These are phyloP conservation scores for Colostygia pectinataria DNA, from an alignment of 2,888 invertebrate species.

Conservation along the genomic window DNA sequence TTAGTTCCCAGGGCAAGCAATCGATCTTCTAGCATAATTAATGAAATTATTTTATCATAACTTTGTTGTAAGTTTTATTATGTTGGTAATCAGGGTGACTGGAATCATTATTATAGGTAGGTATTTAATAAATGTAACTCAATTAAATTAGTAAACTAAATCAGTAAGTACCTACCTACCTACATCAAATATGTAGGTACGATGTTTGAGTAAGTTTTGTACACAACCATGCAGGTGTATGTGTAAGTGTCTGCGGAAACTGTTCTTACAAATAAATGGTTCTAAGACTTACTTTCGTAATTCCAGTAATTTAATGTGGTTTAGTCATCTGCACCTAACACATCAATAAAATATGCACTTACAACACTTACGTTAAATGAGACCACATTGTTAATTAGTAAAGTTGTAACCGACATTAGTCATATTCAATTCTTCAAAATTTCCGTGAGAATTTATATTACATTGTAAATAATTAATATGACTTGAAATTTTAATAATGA, in stretches of 20 bases:
- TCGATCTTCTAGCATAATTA: not conserved
- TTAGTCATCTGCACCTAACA: constrained; percentile 1
- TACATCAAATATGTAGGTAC: not conserved
- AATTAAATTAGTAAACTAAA: too few relatives aligned
- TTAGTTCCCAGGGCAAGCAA: constrained; percentile 15
- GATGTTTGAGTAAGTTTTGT: not conserved
- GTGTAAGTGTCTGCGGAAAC: not conserved
- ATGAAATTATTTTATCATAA: too few relatives aligned
- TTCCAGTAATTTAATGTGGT: not conserved
- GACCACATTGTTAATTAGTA: constrained; percentile 20
- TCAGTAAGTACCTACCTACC: too few relatives aligned
- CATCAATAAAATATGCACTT: constrained; percentile 17
- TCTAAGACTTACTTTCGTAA: not conserved
- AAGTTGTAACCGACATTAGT: constrained; percentile 23
- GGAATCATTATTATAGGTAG: not conserved
- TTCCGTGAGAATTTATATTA: constrained; percentile 29
- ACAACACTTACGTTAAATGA: constrained; percentile 10
- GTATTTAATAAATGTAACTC: not conserved
- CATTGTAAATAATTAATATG: constrained; percentile 19
- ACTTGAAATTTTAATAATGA: constrained; percentile 26
- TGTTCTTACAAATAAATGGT: not conserved
- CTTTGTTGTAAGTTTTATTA: too few relatives aligned
- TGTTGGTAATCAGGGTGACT: constrained; percentile 6
- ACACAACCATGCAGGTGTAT: not conserved
- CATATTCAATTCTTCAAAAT: constrained; percentile 28